Base-by-base conservation (phyloP, 2,113 vertebrate species). In the Rhombomys opimus region DNA sequence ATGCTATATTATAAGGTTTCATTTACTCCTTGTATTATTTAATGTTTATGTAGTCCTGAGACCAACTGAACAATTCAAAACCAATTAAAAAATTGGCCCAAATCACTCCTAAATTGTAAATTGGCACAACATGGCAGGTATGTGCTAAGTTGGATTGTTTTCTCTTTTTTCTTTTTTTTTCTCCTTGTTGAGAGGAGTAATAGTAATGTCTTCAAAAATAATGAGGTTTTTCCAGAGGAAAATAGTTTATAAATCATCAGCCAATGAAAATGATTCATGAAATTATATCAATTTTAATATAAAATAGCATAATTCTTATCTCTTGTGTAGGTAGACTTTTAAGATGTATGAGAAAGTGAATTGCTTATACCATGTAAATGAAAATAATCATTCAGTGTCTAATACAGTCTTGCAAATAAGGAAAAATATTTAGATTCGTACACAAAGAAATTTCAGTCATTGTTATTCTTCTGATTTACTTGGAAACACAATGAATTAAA, bases 361-460 rank as follows among this genome's bases (percentile, higher is more conserved):
- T 96, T 96, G 95, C 96, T 97, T 91, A 88, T 95, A 94, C 91
- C 94, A 95, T 95, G 91, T 96, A 98, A 98, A 96, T 98, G 97
- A 98, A 96, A 96, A 97, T 97, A 97, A 97, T 97, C 97, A 97
- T 94, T 98, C 97, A 97, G 97, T 97, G 97, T 97, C 97, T 97
- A 87, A 76, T 88, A 96, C 32, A 94, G 94, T 95, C 91, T 95
- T 97, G 89, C 82, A 96, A 97, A 97, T 97, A 95, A 97, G 94
- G 65, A 94, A 97, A 97, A 97, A 95, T 96, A 97, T 97, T 97
- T 96, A 96, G 93, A 96, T 94, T 97, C 73, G 75, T 89, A 93
- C 65, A 94, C 94, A 96, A 87, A 95, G 82, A 96, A 93, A 65
- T 95, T 95, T 96, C 73, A 92, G 90, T 95, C 94, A 95, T 98